Base-by-base conservation (phyloP, 2,113 vertebrate species). In the Thalassarche chlororhynchos region DNA sequence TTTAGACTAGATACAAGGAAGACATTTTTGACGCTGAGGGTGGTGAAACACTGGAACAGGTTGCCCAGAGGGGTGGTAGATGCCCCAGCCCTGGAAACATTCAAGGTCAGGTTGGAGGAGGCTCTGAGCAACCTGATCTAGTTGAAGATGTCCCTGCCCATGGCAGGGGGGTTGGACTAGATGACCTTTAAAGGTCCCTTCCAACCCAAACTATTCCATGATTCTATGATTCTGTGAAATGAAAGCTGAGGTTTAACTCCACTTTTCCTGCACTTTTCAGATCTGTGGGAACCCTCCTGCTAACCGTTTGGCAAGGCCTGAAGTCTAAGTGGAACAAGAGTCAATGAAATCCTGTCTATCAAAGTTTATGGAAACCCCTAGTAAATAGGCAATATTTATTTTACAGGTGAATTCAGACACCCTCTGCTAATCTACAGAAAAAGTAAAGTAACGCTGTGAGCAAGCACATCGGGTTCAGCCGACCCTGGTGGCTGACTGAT, bases 401-500 rank as follows among this genome's bases (percentile, higher is more conserved):
- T 75, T 54, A 28, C 31, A 66, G 52, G 25, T 82, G 44, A 68
- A 77, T 65, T 66, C 70, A 86, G 82, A 52, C 32, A 72, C 47
- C 8, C 23, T 62, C 60, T 68, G 32, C 16, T 55, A 55, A 74
- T 49, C 19, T 71, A 18, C 34, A 17, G 8, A 25, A 86, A 46
- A 49, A 55, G 24, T 21, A 47, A 34, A 54, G 44, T 44, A 44
- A 49, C 1, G 0, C 25, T 66, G 21, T 66, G 17, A 89, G n/a
- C 28, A 71, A 60, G 69, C 7, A 60, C 3, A 1, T 47, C 0
- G 0, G 47, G 28, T 76, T 61, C 28, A 68, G 60, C 12, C 0
- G 11, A 11, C 18, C 6, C 55, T 75, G 68, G 34, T 69, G 25
- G 42, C 31, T 88, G 38, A 13, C 57, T 46, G 42, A 31, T 46